Evolutionary conservation across 2,888 invertebrate species (phyloP).

Genomic region (Lepidonotus clava): DNA sequence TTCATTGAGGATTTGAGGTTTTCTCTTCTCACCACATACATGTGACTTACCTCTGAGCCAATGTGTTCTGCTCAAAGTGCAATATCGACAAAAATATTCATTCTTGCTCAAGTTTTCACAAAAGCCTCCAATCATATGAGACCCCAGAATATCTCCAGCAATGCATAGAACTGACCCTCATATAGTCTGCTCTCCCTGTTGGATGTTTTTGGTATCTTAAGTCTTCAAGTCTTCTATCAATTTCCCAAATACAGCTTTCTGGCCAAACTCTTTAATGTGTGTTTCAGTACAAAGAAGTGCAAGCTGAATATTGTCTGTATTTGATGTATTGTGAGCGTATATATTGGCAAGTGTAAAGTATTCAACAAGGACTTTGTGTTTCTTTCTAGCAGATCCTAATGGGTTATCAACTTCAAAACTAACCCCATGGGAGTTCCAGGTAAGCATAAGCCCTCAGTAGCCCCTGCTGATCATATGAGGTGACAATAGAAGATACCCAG

Average conservation of each 20-base stretch:
- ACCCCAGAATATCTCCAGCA: not conserved
- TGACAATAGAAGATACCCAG: too few species aligned
- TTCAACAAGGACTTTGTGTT: conserved; percentile 59
- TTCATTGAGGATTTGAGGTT: not conserved
- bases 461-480: too few species aligned
- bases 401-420: conserved; percentile 61
- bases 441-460: too few species aligned
- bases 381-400: conserved; percentile 58
- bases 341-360: conserved; percentile 59
- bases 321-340: conserved; percentile 38
- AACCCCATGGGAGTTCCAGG: too few species aligned
- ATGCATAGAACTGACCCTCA: not conserved
- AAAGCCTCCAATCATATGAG: not conserved
- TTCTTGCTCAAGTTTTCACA: not conserved
- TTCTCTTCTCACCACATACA: not conserved
- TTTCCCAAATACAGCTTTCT: not conserved
- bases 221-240: not conserved
- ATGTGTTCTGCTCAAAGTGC: not conserved
- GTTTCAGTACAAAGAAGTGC: conserved; percentile 43
- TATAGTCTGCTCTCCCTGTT: not conserved
- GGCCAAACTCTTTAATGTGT: conserved; percentile 54
- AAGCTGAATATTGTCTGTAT: conserved; percentile 55
- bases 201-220: not conserved
- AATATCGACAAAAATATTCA: not conserved
- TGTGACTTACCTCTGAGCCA: not conserved